phyloP scores from a whole-genome alignment of 2,888 invertebrate species.

The Caenorhabditis sp. region DNA sequence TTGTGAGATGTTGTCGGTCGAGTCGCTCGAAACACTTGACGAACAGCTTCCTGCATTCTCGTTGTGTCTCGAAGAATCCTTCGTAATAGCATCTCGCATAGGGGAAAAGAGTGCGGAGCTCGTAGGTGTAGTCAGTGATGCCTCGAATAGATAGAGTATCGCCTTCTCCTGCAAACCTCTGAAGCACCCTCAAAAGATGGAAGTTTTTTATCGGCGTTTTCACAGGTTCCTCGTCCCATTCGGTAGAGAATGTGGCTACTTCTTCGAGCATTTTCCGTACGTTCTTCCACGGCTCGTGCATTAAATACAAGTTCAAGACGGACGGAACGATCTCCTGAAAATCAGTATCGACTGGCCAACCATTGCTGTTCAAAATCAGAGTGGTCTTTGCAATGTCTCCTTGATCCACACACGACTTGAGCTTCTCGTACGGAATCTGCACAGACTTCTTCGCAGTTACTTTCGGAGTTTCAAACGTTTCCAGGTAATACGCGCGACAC shows the following conservation, averaged over 20 bases:
- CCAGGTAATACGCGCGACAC: slow-evolving; percentile 54
- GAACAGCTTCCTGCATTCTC: slow-evolving; percentile 62
- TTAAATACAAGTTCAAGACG: slow-evolving; percentile 63
- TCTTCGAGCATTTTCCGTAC: slow-evolving; percentile 59
- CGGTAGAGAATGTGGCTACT: slow-evolving; percentile 27
- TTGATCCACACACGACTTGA: slow-evolving; percentile 57
- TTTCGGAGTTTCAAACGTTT: slow-evolving; percentile 50
- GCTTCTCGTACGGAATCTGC: slow-evolving; percentile 40
- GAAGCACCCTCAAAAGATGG: slow-evolving; percentile 64
- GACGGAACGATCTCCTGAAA: slow-evolving; percentile 63
- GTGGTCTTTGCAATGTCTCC: slow-evolving; percentile 63
- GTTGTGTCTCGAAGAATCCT: slow-evolving; percentile 61
- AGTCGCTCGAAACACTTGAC: slow-evolving; percentile 56
- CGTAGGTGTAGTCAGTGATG: slow-evolving; percentile 69
- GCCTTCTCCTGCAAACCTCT: slow-evolving; percentile 51
- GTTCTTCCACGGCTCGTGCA: slow-evolving; percentile 67
- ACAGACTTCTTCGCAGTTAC: background rate
- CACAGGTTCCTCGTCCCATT: slow-evolving; percentile 33
- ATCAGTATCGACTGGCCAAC: slow-evolving; percentile 68
- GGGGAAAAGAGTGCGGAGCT: slow-evolving; percentile 69
- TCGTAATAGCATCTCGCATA: slow-evolving; percentile 55
- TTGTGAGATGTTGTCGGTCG: slow-evolving; percentile 34
- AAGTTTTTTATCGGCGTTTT: slow-evolving; percentile 64
- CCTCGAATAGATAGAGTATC: slow-evolving; percentile 42
- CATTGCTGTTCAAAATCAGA: slow-evolving; percentile 48